Evolutionary conservation across 2,797 vertebrate genomes (phyloP), one percentile per base, ranked within the genome.

Genomic region (Netta rufina): DNA sequence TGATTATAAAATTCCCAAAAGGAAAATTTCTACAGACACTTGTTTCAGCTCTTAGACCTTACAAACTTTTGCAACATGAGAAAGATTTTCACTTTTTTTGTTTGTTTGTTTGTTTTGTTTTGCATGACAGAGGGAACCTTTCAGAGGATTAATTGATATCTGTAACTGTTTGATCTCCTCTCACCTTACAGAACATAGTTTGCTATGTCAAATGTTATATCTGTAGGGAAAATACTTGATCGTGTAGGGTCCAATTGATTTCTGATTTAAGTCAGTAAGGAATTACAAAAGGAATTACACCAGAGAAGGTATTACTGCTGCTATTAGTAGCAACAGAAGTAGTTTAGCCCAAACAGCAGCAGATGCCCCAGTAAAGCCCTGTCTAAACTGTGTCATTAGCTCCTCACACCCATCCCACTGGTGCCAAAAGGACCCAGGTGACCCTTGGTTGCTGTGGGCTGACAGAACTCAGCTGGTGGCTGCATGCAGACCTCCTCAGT

Each of bases 191-290:
- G 85, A 76, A 36, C n/a, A 49, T 13, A 87, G 72, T 85, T 87
- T 93, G 74, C 84, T 77, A 80, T 82, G 91, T 93, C 89, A 90
- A 95, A 74, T 87, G 89, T 82, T 92, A 93, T 91, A 95, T 90
- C 21, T 89, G 74, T 78, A 90, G 61, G 71, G 77, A 79, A 93
- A 93, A 94, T 94, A 90, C 83, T 96, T 95, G 94, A 80, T 90
- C 61, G 8, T 3, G 36, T 38, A 84, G 45, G 57, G 60, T 45
- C 71, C 51, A 15, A 87, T 80, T 94, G 94, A 96, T 97, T 96
- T 95, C 88, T 96, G 90, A 77, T 73, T 74, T 85, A 92, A 94
- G 51, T 83, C 84, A 53, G 87, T 82, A 38, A 83, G 70, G 94
- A 92, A 89, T 80, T 80, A 75, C 72, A 72, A 60, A 58, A 92